Conservation (phyloP, 1,140 invertebrate genomes). For the Penaeus japonicus region DNA sequence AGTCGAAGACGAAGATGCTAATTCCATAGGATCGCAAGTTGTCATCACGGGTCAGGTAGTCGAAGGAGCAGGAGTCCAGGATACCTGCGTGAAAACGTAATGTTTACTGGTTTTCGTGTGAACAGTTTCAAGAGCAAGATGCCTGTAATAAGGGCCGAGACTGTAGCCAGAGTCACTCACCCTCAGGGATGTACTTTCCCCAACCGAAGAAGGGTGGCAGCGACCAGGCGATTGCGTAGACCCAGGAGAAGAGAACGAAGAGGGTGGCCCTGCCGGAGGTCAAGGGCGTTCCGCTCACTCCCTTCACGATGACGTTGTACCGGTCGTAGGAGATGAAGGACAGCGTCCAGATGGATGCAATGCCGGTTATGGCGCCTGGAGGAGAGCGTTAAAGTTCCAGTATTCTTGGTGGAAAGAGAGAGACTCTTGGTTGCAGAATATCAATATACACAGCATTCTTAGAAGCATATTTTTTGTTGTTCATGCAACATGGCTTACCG, state of each 20-base stretch:
- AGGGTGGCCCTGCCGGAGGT: constrained; percentile 50
- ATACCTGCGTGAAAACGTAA: neutral
- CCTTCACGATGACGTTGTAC: constrained; percentile 61
- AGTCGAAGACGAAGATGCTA: constrained; percentile 53
- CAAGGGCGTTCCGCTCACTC: constrained; percentile 59
- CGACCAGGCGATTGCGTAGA: constrained; percentile 58
- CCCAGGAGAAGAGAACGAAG: constrained; percentile 59
- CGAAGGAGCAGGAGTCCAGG: constrained; percentile 59
- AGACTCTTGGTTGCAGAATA: no score
- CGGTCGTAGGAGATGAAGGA: constrained; percentile 60
- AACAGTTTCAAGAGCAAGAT: no score
- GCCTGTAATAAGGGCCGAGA: no score
- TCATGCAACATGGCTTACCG: constrained; percentile 64
- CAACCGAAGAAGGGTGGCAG: constrained; percentile 60
- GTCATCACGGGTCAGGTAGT: constrained; percentile 45
- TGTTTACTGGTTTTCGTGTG: no score
- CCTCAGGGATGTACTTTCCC: constrained; percentile 60
- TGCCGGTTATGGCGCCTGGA: constrained; percentile 56
- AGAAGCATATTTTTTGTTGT: no score
- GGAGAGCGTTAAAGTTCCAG: no score
- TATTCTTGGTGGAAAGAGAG: no score
- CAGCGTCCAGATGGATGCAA: constrained; percentile 59
- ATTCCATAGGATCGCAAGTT: constrained; percentile 47
- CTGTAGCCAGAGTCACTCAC: no score
- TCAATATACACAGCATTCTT: no score